phyloP scores from a whole-genome alignment of 1,140 invertebrate species.

The Nasonia giraulti region DNA sequence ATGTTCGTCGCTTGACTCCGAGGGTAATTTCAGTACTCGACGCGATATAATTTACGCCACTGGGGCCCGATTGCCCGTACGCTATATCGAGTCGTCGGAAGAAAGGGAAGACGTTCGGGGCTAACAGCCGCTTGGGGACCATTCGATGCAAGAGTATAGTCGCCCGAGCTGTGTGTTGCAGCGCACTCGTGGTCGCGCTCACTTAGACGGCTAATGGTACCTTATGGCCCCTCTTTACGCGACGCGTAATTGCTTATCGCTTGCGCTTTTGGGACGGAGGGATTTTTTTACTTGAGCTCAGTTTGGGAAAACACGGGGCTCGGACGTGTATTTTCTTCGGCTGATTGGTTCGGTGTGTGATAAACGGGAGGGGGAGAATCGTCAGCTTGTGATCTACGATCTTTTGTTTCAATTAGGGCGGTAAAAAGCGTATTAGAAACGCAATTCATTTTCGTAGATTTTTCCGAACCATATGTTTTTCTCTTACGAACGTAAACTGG shows the following conservation, averaged over 20 bases:
- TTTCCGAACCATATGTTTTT: not conserved
- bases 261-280: not conserved
- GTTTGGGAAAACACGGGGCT: not conserved
- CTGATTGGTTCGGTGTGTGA: not conserved
- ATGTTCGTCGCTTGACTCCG: constrained; percentile 71
- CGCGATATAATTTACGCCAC: constrained; percentile 45
- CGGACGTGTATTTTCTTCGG: not conserved
- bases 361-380: too few species aligned
- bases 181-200: constrained; percentile 43
- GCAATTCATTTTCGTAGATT: too few species aligned
- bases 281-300: not conserved
- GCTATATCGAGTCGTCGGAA: not conserved
- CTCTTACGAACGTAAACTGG: not conserved
- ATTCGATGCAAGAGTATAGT: constrained; percentile 55
- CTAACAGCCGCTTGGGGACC: constrained; percentile 67
- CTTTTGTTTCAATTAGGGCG: too few species aligned
- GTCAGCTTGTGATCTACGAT: too few species aligned
- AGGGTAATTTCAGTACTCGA: constrained; percentile 49
- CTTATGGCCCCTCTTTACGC: constrained; percentile 57
- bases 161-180: not conserved
- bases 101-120: constrained; percentile 49
- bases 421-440: not conserved
- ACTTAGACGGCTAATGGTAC: constrained; percentile 62
- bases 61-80: constrained; percentile 45
- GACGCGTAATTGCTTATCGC: constrained; percentile 48